Conservation (phyloP, 2,888 invertebrate genomes). For the Megamerina dolium region DNA sequence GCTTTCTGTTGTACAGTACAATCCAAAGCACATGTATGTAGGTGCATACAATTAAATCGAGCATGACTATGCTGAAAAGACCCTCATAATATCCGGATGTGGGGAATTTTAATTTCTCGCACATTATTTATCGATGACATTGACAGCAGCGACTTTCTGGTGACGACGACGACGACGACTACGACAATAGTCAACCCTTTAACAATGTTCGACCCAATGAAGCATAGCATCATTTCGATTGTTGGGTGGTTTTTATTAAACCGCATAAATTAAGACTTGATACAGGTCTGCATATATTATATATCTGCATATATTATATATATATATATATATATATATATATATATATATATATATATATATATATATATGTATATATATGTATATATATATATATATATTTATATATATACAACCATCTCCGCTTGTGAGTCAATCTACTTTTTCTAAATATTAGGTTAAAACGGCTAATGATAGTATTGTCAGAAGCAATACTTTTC, state of each 20-base stretch:
- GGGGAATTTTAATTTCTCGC: constrained; percentile 42
- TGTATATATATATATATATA: too few species aligned
- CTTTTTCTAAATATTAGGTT: too few species aligned
- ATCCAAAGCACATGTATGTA: too few species aligned
- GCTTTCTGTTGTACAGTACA: too few species aligned
- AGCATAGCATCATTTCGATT: constrained; percentile 13
- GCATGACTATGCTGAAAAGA: constrained; percentile 37
- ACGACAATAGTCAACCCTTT: constrained; percentile 33
- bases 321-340: too few species aligned
- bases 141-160: constrained; percentile 19
- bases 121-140: constrained; percentile 19
- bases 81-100: constrained; percentile 30
- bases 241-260: constrained; percentile 23
- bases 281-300: constrained; percentile 15
- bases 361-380: too few species aligned
- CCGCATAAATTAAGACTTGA: constrained; percentile 12
- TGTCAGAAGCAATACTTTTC: too few species aligned
- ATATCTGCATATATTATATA: too few species aligned
- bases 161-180: constrained; percentile 22
- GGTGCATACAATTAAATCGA: constrained; percentile 42
- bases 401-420: too few species aligned
- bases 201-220: constrained; percentile 25
- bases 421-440: too few species aligned
- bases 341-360: too few species aligned
- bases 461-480: too few species aligned